phyloP scores from a whole-genome alignment of 2,113 vertebrate genomes.

The Phycodurus eques region DNA sequence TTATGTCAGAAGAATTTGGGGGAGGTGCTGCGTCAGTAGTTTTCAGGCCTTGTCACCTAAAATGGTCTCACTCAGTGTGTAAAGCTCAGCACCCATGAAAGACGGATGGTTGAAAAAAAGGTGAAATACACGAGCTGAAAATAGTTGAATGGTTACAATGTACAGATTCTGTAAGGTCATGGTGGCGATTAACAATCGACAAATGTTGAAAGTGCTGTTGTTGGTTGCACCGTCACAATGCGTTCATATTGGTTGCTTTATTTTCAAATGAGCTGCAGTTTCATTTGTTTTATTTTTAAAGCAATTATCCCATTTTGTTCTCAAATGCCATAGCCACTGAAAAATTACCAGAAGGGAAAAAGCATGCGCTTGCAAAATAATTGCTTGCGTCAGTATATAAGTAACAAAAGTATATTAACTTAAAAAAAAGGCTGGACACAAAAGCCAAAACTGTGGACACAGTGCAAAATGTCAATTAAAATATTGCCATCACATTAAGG shows the following conservation, averaged over 20 bases:
- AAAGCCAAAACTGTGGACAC: background rate
- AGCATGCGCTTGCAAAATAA: conserved; percentile 2
- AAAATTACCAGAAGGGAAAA: conserved; percentile 10
- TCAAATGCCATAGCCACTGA: conserved; percentile 6
- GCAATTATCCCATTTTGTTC: background rate
- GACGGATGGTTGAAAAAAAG: too few relatives aligned
- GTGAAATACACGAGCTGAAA: background rate
- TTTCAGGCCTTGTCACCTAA: background rate
- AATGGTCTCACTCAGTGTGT: background rate
- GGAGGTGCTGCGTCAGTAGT: conserved; percentile 5
- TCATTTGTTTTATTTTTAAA: background rate
- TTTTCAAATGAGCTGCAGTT: background rate
- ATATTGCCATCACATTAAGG: background rate
- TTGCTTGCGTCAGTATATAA: conserved; percentile 4
- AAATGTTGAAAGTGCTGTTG: background rate
- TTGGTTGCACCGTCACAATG: background rate
- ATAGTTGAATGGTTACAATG: background rate
- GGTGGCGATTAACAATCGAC: background rate
- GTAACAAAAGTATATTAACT: too few relatives aligned
- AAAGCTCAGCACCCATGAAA: too few relatives aligned
- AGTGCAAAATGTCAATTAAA: background rate
- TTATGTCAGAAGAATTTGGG: conserved; percentile 20
- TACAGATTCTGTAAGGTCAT: background rate
- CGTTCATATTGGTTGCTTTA: too few relatives aligned
- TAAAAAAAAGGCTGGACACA: background rate